Evolutionary conservation across 2,797 vertebrate species (phyloP).

Genomic region (Cyprinodon diabolis): DNA sequence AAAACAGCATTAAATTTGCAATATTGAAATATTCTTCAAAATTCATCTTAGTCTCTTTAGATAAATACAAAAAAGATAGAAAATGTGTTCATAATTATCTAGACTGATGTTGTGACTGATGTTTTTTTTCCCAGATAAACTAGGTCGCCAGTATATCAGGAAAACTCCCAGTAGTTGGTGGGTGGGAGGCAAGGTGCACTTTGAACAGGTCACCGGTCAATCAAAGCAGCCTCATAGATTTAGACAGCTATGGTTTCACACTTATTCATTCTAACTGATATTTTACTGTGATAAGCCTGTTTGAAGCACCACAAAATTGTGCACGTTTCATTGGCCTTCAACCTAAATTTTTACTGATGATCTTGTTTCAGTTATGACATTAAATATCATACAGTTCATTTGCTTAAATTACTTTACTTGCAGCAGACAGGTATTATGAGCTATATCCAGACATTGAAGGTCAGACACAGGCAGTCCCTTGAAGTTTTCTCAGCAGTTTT

Average conservation of each 20-base stretch:
- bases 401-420: constrained; percentile 1
- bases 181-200: not conserved
- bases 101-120: not conserved
- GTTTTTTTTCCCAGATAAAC: not conserved
- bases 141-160: not conserved
- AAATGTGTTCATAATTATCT: not conserved
- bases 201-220: not conserved
- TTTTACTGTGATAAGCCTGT: not conserved
- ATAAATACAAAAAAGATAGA: not conserved
- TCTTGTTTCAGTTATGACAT: not conserved
- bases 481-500: not conserved
- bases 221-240: not conserved
- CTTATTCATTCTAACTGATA: not conserved
- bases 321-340: not conserved
- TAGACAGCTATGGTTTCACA: not conserved
- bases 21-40: too few relatives aligned
- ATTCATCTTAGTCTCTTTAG: not conserved
- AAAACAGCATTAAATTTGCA: too few relatives aligned
- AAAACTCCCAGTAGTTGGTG: not conserved
- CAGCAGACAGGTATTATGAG: not conserved
- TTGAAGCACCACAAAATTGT: not conserved
- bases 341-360: not conserved
- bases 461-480: not conserved
- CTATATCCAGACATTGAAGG: constrained; percentile 6
- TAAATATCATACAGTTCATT: not conserved